Percentiles rank a stretch among this genome's conserved stretches.
phyloP scores from a whole-genome alignment of 2,113 vertebrate species.

The Ochotona princeps region DNA sequence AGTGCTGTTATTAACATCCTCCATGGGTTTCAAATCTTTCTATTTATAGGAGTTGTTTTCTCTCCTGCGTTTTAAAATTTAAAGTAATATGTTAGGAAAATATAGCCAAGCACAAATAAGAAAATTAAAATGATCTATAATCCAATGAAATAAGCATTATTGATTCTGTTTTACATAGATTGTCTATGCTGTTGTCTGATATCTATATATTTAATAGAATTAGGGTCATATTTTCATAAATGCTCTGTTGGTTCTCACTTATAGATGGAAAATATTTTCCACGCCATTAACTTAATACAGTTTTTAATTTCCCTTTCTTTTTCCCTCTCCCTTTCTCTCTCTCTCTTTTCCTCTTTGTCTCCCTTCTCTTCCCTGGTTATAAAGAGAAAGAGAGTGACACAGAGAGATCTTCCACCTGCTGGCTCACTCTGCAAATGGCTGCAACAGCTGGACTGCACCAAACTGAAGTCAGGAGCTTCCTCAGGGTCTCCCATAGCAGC shows the following conservation, averaged over 20 bases:
- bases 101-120: neutral
- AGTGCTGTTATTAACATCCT: neutral
- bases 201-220: neutral
- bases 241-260: neutral
- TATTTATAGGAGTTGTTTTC: neutral
- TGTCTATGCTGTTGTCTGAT: neutral
- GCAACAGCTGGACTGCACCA: too few species aligned
- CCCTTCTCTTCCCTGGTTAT: too few species aligned
- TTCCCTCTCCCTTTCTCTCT: neutral
- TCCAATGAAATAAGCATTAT: neutral
- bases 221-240: neutral
- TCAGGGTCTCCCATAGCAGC: too few species aligned
- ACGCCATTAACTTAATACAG: neutral
- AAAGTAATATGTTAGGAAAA: conserved; percentile 6
- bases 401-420: too few species aligned
- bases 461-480: too few species aligned
- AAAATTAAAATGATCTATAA: conserved; percentile 29
- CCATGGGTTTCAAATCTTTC: neutral
- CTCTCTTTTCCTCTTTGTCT: neutral
- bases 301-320: neutral
- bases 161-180: neutral
- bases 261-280: neutral
- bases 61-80: neutral
- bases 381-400: too few species aligned
- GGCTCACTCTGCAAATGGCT: too few species aligned